A percentile compares a stretch with the other conserved stretches of the same genome.
These are phyloP conservation scores for Luidia sarsii DNA, from an alignment of 53 echinoderm and acorn worm genomes.

Conservation along the genomic window DNA sequence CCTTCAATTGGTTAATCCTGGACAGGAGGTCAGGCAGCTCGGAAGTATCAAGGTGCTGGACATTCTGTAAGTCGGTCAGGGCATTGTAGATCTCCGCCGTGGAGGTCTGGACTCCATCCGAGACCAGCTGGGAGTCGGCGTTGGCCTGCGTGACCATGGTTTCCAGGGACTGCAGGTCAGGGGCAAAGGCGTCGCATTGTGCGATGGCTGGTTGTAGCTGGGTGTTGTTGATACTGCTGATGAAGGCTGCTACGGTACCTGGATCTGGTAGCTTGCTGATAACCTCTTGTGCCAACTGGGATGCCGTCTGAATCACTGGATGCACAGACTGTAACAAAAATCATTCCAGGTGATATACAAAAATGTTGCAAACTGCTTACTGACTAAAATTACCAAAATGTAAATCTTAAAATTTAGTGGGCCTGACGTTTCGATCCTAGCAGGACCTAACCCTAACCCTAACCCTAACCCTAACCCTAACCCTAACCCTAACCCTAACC, in stretches of 20 bases:
- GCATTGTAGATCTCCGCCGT: slow-evolving; percentile 21
- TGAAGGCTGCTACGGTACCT: slow-evolving; percentile 36
- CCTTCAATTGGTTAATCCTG: slow-evolving; percentile 51
- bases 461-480: too few species aligned
- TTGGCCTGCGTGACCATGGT: slow-evolving; percentile 29
- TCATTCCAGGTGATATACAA: too few species aligned
- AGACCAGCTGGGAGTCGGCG: slow-evolving; percentile 35
- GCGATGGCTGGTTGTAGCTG: slow-evolving; percentile 50
- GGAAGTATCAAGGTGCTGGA: slow-evolving; percentile 61
- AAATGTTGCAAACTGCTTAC: too few species aligned
- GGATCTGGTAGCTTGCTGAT: slow-evolving; percentile 53
- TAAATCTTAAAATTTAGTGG: too few species aligned
- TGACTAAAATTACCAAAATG: too few species aligned
- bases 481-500: too few species aligned
- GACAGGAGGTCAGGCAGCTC: slow-evolving; percentile 52
- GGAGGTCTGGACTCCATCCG: slow-evolving; percentile 16
- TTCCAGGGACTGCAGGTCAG: slow-evolving; percentile 58
- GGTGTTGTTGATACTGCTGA: slow-evolving; percentile 58
- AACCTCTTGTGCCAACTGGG: slow-evolving; percentile 52
- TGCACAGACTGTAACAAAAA: slow-evolving; percentile 60
- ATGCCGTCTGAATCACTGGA: slow-evolving; percentile 55
- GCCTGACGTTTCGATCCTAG: too few species aligned
- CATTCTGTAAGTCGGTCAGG: slow-evolving; percentile 31
- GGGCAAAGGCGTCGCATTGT: slow-evolving; percentile 54
- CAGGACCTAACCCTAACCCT: too few species aligned